Conservation (phyloP, 23 tunicate genomes). For the Ciona savignyi region DNA sequence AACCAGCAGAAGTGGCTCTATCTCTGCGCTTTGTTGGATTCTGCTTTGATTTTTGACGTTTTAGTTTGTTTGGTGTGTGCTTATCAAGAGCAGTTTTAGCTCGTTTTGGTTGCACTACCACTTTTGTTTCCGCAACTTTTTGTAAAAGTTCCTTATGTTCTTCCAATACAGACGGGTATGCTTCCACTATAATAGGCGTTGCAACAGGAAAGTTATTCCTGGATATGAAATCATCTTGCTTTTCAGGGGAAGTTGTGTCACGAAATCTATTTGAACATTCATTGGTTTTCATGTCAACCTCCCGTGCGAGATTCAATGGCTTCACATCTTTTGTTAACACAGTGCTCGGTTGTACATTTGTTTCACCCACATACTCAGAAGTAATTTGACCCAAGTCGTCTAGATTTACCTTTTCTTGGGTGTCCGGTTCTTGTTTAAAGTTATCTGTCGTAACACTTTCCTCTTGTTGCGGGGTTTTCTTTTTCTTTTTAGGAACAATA, state of each 20-base stretch:
- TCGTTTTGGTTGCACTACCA: not conserved
- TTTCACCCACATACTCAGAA: no score
- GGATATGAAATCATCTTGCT: no score
- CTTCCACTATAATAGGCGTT: conserved; percentile 58
- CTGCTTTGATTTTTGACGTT: not conserved
- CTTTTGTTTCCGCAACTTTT: conserved; percentile 11
- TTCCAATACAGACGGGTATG: conserved; percentile 28
- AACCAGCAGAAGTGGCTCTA: conserved; percentile 59
- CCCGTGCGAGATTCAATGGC: not conserved
- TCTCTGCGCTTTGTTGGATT: not conserved
- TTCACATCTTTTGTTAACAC: not conserved
- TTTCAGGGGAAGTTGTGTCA: not conserved
- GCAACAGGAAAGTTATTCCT: not conserved
- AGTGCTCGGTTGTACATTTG: no score
- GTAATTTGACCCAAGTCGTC: no score
- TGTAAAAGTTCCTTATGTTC: not conserved
- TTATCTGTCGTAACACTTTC: not conserved
- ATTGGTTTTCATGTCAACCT: not conserved
- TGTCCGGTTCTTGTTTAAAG: not conserved
- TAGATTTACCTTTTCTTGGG: not conserved
- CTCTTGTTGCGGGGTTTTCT: not conserved
- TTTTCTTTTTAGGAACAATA: conserved; percentile 2
- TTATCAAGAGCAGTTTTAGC: conserved; percentile 14
- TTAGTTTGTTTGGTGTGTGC: conserved; percentile 1
- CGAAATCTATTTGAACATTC: not conserved